These are phyloP conservation scores for Datnioides undecimradiatus DNA, from an alignment of 2,113 vertebrate genomes.

Conservation along the genomic window DNA sequence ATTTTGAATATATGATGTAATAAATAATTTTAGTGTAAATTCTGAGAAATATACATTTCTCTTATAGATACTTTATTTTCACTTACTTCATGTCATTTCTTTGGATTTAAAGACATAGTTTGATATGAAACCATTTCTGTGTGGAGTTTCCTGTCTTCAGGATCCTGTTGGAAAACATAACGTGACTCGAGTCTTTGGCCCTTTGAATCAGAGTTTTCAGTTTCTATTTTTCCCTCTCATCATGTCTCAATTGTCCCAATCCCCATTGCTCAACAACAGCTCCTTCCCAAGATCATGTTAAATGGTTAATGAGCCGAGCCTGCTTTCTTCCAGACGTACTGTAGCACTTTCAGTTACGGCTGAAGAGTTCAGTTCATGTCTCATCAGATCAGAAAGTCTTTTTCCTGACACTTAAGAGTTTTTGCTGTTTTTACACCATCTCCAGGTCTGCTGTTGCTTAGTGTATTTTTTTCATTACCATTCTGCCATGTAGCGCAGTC, in stretches of 20 bases:
- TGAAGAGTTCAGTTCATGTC: constrained; percentile 19
- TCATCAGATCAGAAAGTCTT: constrained; percentile 13
- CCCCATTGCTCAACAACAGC: constrained; percentile 25
- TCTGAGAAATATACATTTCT: not conserved
- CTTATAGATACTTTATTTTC: not conserved
- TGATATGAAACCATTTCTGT: not conserved
- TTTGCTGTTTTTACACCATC: not conserved
- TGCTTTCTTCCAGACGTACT: constrained; percentile 31
- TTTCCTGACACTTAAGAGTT: not conserved
- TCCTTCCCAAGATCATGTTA: constrained; percentile 8
- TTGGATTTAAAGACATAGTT: not conserved
- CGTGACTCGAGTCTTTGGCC: not conserved
- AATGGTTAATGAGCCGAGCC: constrained; percentile 61
- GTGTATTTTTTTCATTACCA: constrained; percentile 1
- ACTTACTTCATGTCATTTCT: not conserved
- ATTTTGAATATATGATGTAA: too few relatives aligned
- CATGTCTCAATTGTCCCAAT: not conserved
- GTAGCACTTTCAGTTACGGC: constrained; percentile 47
- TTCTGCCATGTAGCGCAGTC: not conserved
- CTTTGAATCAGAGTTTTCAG: not conserved
- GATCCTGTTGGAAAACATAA: not conserved
- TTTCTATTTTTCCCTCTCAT: not conserved
- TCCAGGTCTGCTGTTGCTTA: not conserved
- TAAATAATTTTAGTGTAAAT: too few relatives aligned
- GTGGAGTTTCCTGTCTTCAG: not conserved